A percentile compares a stretch with the other conserved stretches of the same genome.
Evolutionary conservation across 2,797 vertebrate species (phyloP).

Genomic region (Antrozous pallidus): DNA sequence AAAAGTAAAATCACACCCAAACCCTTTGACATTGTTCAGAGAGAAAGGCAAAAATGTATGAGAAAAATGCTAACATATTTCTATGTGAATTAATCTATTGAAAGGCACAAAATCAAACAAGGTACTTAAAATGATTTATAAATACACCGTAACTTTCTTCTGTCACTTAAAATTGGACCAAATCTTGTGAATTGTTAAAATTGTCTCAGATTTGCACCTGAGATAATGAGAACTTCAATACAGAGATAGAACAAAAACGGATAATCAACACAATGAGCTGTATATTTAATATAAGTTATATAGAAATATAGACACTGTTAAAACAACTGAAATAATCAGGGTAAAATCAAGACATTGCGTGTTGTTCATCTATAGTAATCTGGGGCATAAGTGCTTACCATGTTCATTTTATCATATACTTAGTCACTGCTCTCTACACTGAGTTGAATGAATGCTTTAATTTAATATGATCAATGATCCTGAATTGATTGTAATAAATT

Average conservation of each 20-base stretch:
- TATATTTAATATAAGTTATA: not conserved
- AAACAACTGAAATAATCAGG: not conserved
- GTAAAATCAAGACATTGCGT: not conserved
- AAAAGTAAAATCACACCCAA: conserved; percentile 19
- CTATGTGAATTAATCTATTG: not conserved
- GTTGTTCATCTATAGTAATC: not conserved
- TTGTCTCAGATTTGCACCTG: not conserved
- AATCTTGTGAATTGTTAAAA: conserved; percentile 2
- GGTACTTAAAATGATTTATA: not conserved
- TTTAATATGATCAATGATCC: not conserved
- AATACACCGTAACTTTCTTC: not conserved
- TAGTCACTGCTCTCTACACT: not conserved
- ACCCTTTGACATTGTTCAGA: not conserved
- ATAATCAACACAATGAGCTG: not conserved
- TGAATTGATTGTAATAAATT: not conserved
- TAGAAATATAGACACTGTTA: not conserved
- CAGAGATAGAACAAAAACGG: not conserved
- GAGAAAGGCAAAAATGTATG: not conserved
- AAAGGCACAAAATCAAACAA: conserved; percentile 9
- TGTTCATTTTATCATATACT: not conserved
- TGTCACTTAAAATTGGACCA: conserved; percentile 3
- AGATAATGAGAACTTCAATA: not conserved
- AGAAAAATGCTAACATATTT: not conserved
- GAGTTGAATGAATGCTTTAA: not conserved
- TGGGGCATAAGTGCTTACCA: not conserved